A percentile compares a stretch with the other conserved stretches of the same genome.
Evolutionary conservation across 2,888 invertebrate genomes (phyloP).

Genomic region (Periphyllus acericola): DNA sequence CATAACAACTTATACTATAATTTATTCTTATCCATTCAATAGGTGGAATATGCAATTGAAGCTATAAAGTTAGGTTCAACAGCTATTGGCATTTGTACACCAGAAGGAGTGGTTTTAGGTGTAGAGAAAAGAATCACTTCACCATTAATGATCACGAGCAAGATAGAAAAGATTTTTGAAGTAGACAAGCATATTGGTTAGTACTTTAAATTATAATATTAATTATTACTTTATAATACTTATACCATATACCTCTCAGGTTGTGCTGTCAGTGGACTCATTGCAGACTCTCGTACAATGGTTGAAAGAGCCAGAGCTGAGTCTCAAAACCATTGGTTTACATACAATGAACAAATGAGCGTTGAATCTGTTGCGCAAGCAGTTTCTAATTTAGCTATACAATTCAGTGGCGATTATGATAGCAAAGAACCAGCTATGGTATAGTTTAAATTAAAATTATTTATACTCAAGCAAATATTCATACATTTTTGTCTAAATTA

Average conservation of each 20-base stretch:
- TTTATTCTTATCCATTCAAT: conserved; percentile 73
- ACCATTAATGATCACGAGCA: conserved; percentile 93
- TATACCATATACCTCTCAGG: conserved; percentile 67
- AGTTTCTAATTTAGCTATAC: conserved; percentile 98
- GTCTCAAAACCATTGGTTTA: conserved; percentile 98
- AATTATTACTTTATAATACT: neutral
- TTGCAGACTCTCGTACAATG: conserved; percentile 96
- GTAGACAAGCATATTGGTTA: conserved; percentile 93
- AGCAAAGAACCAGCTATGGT: conserved; percentile 86
- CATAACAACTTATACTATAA: neutral
- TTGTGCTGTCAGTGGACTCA: conserved; percentile 96
- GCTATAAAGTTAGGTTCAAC: conserved; percentile 99
- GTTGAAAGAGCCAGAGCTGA: conserved; percentile 95
- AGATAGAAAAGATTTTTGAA: conserved; percentile 98
- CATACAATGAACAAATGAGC: conserved; percentile 94
- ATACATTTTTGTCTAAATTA: neutral
- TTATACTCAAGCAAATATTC: neutral
- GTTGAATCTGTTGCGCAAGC: conserved; percentile 98
- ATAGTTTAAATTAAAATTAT: conserved; percentile 49
- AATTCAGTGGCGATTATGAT: conserved; percentile 98
- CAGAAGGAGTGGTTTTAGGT: conserved; percentile 95
- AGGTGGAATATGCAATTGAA: conserved; percentile 99
- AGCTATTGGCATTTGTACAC: conserved; percentile 96
- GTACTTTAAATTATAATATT: conserved; percentile 44
- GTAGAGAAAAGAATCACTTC: conserved; percentile 99